A percentile compares a stretch with the other conserved stretches of the same genome.
phyloP scores from a whole-genome alignment of 1,140 invertebrate species.

The Nasonia longicornis region DNA sequence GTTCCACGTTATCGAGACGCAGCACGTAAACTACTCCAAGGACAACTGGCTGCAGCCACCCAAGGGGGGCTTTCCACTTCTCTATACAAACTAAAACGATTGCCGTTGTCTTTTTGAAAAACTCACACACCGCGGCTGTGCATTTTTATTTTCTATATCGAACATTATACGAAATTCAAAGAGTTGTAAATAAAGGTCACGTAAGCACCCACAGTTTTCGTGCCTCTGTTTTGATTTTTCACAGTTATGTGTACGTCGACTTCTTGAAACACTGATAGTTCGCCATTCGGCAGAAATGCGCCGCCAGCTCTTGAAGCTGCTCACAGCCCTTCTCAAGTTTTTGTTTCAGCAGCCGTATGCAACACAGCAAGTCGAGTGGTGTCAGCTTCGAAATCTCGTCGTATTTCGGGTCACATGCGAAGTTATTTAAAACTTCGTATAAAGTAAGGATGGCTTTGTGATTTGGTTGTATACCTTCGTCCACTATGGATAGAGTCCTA shows the following conservation, averaged over 20 bases:
- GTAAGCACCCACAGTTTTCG: not conserved
- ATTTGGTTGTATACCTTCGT: constrained; percentile 40
- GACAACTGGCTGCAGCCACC: constrained; percentile 89
- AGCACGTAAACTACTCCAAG: constrained; percentile 79
- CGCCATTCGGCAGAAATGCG: constrained; percentile 58
- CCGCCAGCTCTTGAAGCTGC: constrained; percentile 61
- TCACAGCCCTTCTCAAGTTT: constrained; percentile 53
- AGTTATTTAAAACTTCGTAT: constrained; percentile 53
- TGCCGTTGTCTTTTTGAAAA: not conserved
- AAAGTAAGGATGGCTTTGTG: constrained; percentile 52
- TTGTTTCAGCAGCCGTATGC: constrained; percentile 56
- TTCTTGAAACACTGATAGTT: constrained; percentile 32
- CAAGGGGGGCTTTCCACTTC: constrained; percentile 72
- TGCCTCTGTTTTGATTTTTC: not conserved
- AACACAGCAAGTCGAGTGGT: constrained; percentile 60
- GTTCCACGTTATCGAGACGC: constrained; percentile 91
- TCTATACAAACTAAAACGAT: constrained; percentile 71
- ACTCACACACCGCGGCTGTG: constrained; percentile 18
- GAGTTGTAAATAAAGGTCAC: not conserved
- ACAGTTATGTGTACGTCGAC: not conserved
- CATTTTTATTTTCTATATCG: constrained; percentile 47
- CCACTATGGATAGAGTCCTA: constrained; percentile 52
- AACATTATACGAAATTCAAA: not conserved
- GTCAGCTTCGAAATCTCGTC: constrained; percentile 32
- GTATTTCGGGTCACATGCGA: constrained; percentile 50